Evolutionary conservation across 64 coral and sea anemone genomes (phyloP), one percentile per base, ranked within the genome.

Genomic region (Pachyseris speciosa): DNA sequence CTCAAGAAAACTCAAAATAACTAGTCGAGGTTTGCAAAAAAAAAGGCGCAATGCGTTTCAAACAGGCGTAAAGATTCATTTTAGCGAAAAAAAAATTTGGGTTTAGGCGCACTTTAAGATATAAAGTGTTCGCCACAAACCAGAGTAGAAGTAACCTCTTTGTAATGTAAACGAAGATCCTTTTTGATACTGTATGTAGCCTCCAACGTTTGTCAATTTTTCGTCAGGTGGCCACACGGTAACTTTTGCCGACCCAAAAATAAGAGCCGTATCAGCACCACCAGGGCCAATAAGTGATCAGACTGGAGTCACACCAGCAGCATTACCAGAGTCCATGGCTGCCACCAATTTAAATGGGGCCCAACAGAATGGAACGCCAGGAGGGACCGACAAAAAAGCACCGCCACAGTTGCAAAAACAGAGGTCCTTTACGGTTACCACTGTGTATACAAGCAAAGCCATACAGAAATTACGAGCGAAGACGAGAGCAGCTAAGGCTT

Each of bases 401-500:
- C 69, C 83, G 6, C 60, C 60, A 24, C 89, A 89, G 50, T 38
- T 93, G 12, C 85, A 83, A 37, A 96, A 57, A 76, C 94, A 96
- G 65, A 93, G 83, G 63, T 96, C 94, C 0, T 96, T 96, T 26
- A 96, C 94, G 6, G 90, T 96, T 0, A 96, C 94, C 1, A 93
- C 90, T 30, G 86, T 96, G 1, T 96, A 96, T 38, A 83, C 76
- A 20, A 96, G 91, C 55, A 92, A 91, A 33, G 94, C 90, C 15
- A 89, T 96, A 22, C 94, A 96, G 69, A 96, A 93, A 80, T 26
- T 93, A 38, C 90, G 94, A 1, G 94, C 94, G 3, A 96, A 96
- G 51, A 89, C 84, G 43, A 67, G 90, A 51, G 94, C 94, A 22
- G 90, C 90, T 0, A 96, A 96, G 15, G 85, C 90, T 15, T 93